Base-by-base conservation (phyloP, 2,113 vertebrate genomes). In the Xyrauchen texanus region DNA sequence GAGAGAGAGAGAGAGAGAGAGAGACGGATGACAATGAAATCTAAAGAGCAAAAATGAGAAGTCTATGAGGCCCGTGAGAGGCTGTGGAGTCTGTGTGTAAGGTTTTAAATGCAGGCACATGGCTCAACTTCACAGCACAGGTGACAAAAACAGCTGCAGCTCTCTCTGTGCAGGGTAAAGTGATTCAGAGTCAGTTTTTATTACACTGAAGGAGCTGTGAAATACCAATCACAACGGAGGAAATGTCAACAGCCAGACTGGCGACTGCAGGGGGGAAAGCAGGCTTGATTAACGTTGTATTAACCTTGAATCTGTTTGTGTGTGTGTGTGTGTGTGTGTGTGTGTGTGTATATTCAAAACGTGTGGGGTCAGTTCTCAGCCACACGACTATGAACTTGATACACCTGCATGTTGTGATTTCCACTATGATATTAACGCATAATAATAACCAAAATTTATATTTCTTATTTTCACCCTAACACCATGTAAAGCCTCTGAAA, bases 211-310 rank as follows among this genome's bases (percentile, higher is more conserved):
- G 13, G 55, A 72, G 52, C 21, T 42, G 44, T 47, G 51, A 73
- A 74, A 73, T 58, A 72, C 49, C 78, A 80, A 9, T 13, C 49
- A 15, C 53, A 67, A 67, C 62, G 60, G 34, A 72, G 15, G 21
- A 80, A 80, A 73, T 60, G 78, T 67, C 78, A 66, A 67, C 69
- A 73, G 44, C 69, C 69, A 73, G 62, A 60, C 15, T 34, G 46
- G 11, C 69, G 21, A 72, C 7, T 42, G 44, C 47, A 80, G 42
- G 4, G 34, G 55, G 49, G n/a, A 49, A 13, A 12, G 61, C 52
- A 2, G 16, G 49, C 11, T 72, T 65, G 10, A 73, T 66, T 73
- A 51, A 53, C 10, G 66, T 58, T 7, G 6, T 15, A 21, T 80
- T 80, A 8, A 80, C 16, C 62, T 52, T 71, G 47, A 70, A 49